Evolutionary conservation across 2,113 vertebrate genomes (phyloP).

Genomic region (Peromyscus polionotus): DNA sequence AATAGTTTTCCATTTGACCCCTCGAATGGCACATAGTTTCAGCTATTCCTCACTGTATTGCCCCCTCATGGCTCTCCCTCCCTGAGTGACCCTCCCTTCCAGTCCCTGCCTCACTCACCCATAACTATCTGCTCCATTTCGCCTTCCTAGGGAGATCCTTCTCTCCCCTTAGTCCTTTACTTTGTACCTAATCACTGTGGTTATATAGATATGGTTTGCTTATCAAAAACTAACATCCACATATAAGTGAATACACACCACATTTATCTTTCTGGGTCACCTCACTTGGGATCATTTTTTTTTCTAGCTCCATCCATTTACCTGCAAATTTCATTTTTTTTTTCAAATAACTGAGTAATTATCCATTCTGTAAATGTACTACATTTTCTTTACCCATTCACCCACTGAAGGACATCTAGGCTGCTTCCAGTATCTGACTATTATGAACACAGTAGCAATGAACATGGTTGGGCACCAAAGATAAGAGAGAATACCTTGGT

Average conservation of each 20-base stretch:
- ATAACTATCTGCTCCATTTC: not conserved
- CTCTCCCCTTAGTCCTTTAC: not conserved
- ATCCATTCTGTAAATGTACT: no score
- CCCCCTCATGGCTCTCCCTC: no score
- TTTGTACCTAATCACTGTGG: not conserved
- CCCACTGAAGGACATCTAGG: not conserved
- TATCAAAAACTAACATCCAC: not conserved
- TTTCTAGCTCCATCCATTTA: not conserved
- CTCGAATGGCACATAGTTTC: not conserved
- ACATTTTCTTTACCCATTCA: not conserved
- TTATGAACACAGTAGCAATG: not conserved
- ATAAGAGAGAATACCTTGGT: not conserved
- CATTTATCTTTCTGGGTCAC: not conserved
- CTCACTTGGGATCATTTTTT: not conserved
- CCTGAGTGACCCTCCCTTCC: not conserved
- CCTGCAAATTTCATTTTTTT: not conserved
- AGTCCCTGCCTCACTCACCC: not conserved
- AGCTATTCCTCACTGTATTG: not conserved
- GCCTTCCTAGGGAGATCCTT: not conserved
- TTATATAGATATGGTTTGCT: not conserved
- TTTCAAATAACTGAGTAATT: not conserved
- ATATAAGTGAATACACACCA: not conserved
- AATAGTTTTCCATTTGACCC: no score
- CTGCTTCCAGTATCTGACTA: not conserved
- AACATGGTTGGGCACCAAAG: not conserved